A percentile compares a stretch with the other conserved stretches of the same genome.
Evolutionary conservation across 1,140 invertebrate genomes (phyloP).

Genomic region (Dreissena rostriformis): DNA sequence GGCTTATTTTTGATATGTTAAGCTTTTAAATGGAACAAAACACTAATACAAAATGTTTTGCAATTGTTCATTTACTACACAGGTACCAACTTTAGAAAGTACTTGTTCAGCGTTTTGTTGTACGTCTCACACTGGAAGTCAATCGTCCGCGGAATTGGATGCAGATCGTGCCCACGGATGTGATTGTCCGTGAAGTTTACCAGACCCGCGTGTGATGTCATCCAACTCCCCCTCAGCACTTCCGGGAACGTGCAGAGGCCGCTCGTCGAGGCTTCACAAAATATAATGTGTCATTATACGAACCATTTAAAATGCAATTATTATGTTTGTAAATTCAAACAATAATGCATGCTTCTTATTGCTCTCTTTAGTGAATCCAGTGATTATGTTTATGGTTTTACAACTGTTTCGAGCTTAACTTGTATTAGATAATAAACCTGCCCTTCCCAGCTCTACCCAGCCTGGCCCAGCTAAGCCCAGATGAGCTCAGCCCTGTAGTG

Average conservation of each 20-base stretch:
- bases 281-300: too few species aligned
- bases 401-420: too few species aligned
- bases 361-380: too few species aligned
- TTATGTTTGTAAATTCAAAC: too few species aligned
- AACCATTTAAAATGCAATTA: too few species aligned
- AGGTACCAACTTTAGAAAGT: conserved; percentile 38
- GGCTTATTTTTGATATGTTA: not conserved
- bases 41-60: not conserved
- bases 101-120: not conserved
- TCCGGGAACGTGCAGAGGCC: conserved; percentile 34
- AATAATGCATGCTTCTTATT: too few species aligned
- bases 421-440: too few species aligned
- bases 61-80: not conserved
- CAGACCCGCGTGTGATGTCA: conserved; percentile 38
- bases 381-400: too few species aligned
- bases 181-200: conserved; percentile 35
- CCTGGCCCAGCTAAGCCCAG: too few species aligned
- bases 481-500: too few species aligned
- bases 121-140: conserved; percentile 26
- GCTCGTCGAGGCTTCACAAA: not conserved
- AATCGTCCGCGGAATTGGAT: not conserved
- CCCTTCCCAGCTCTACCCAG: too few species aligned
- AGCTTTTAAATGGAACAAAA: not conserved
- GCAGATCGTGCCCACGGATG: conserved; percentile 15
- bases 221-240: conserved; percentile 28